phyloP scores from a whole-genome alignment of 2,113 vertebrate species.

The Chitala chitala region DNA sequence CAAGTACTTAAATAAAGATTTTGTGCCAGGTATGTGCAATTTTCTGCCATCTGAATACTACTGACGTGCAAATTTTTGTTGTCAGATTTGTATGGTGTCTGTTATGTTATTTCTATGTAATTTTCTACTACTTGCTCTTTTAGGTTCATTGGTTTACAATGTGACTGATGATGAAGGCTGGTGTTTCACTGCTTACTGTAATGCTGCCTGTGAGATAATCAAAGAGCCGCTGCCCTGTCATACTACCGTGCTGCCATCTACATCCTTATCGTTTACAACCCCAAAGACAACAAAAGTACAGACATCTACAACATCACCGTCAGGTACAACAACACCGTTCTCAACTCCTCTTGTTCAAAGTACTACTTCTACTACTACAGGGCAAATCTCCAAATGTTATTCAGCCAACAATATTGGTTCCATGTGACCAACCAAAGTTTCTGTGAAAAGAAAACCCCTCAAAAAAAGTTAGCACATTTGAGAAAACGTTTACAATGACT shows the following conservation, averaged over 20 bases:
- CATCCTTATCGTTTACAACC: accelerated
- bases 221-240: constrained; percentile 32
- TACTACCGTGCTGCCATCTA: constrained; percentile 24
- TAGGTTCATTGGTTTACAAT: constrained; percentile 69
- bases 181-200: constrained; percentile 66
- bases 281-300: neutral
- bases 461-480: neutral
- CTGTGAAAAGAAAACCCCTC: neutral
- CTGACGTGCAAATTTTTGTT: neutral
- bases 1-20: constrained; percentile 35
- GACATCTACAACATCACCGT: neutral
- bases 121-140: neutral
- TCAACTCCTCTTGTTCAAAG: constrained; percentile 6
- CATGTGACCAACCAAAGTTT: neutral
- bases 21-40: constrained; percentile 43
- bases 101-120: neutral
- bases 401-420: constrained; percentile 52
- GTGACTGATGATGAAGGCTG: constrained; percentile 57
- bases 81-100: neutral
- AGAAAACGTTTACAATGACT: neutral
- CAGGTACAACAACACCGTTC: neutral
- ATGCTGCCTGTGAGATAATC: constrained; percentile 52
- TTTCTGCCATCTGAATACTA: neutral
- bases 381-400: constrained; percentile 40
- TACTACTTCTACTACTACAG: constrained; percentile 20